Evolutionary conservation across 2,113 vertebrate genomes (phyloP).

Genomic region (Chloebia gouldiae): DNA sequence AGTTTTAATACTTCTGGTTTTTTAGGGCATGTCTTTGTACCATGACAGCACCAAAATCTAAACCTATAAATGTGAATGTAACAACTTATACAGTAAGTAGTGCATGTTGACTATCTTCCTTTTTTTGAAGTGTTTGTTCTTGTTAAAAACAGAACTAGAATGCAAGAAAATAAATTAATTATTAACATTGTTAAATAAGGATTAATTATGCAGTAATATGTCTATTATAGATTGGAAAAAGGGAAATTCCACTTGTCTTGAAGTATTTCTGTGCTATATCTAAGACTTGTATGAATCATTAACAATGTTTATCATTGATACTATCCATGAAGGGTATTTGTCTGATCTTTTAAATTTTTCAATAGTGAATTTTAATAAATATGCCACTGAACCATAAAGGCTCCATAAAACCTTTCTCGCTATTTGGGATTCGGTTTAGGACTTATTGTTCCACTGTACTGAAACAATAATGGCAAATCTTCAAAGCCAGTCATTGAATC

Average conservation of each 20-base stretch:
- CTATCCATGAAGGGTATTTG: not conserved
- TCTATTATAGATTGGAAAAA: not conserved
- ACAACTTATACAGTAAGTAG: slow-evolving; percentile 14
- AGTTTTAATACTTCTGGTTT: slow-evolving; percentile 48
- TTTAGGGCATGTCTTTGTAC: slow-evolving; percentile 46
- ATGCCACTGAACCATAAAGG: not conserved
- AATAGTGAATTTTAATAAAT: not conserved
- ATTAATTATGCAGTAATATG: not conserved
- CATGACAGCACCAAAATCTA: not conserved
- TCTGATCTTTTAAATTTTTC: not conserved
- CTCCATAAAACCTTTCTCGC: not conserved
- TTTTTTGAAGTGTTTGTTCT: slow-evolving; percentile 5
- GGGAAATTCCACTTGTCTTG: not conserved
- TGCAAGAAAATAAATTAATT: not conserved
- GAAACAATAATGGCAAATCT: not conserved
- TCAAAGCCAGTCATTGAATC: not conserved
- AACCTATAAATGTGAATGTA: not conserved
- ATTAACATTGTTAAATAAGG: not conserved
- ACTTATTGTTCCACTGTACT: not conserved
- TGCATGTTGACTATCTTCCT: slow-evolving; percentile 6
- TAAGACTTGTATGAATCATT: not conserved
- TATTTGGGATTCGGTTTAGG: not conserved
- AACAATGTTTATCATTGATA: not conserved
- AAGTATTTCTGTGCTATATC: not conserved
- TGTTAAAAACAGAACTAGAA: not conserved